Percentiles rank a stretch among this genome's conserved stretches.
These are phyloP conservation scores for Campoletis raptor DNA, from an alignment of 2,888 invertebrate genomes.

Conservation along the genomic window DNA sequence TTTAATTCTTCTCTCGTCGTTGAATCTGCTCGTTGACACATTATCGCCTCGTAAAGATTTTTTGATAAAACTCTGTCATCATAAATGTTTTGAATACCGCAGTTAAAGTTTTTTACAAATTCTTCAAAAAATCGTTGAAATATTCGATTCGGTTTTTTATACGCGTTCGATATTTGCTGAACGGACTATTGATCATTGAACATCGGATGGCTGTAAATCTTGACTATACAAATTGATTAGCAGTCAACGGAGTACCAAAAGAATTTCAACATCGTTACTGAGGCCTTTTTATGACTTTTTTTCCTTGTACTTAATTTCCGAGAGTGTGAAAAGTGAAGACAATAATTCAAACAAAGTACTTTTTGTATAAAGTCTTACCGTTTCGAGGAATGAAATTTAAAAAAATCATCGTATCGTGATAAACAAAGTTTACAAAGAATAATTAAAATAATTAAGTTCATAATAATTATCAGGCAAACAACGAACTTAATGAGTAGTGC, in stretches of 20 bases:
- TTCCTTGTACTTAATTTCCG: conserved; percentile 12
- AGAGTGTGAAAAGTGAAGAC: not conserved
- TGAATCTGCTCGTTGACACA: too few species aligned
- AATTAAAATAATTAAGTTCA: conserved; percentile 11
- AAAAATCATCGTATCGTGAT: not conserved
- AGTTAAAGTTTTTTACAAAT: too few species aligned
- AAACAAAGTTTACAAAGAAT: not conserved
- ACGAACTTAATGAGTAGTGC: not conserved
- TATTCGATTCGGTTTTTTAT: too few species aligned
- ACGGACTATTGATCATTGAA: too few species aligned
- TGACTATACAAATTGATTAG: too few species aligned
- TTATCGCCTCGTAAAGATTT: too few species aligned
- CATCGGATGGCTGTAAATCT: too few species aligned
- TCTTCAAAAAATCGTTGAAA: too few species aligned
- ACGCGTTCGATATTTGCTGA: too few species aligned
- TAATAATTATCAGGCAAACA: not conserved
- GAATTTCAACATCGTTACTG: not conserved
- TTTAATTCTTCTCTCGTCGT: too few species aligned
- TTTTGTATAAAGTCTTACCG: not conserved
- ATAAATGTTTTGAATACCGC: too few species aligned
- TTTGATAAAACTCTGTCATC: too few species aligned
- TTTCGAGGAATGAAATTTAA: not conserved
- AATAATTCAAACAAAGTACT: not conserved
- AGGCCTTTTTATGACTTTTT: not conserved
- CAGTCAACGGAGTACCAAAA: not conserved